Conservation (phyloP, 2,797 vertebrate species). For the Tokudaia muenninki region DNA sequence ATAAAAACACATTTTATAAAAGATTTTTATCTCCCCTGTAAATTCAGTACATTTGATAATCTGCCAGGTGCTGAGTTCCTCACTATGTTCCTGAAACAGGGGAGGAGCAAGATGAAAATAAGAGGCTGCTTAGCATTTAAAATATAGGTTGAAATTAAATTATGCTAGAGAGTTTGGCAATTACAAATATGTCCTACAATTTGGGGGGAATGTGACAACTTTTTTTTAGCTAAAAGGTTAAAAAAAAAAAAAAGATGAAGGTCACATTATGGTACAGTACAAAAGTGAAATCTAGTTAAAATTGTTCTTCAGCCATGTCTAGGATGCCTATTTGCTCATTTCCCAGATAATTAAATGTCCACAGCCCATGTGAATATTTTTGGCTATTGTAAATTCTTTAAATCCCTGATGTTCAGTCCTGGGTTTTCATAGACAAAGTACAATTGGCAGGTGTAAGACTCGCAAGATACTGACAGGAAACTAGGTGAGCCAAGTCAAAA, state of each 20-base stretch:
- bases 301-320: not conserved
- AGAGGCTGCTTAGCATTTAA: slow-evolving; percentile 47
- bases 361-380: not conserved
- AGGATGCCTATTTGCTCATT: not conserved
- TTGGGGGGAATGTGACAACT: slow-evolving; percentile 39
- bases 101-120: not conserved
- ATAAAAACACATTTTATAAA: not conserved
- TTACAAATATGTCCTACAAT: slow-evolving; percentile 31
- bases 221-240: not conserved
- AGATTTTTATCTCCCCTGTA: not conserved
- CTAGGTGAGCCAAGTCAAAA: not conserved
- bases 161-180: not conserved
- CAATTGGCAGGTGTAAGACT: not conserved
- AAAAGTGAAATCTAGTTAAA: not conserved
- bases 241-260: slow-evolving; percentile 20
- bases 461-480: not conserved
- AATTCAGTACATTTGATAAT: not conserved
- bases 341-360: not conserved
- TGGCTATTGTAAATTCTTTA: not conserved
- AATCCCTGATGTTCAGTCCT: not conserved
- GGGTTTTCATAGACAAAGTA: not conserved
- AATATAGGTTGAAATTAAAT: slow-evolving; percentile 57
- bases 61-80: not conserved
- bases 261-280: not conserved
- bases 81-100: not conserved